Base-by-base conservation (phyloP, 2,888 invertebrate species). In the Epirrita christyi region DNA sequence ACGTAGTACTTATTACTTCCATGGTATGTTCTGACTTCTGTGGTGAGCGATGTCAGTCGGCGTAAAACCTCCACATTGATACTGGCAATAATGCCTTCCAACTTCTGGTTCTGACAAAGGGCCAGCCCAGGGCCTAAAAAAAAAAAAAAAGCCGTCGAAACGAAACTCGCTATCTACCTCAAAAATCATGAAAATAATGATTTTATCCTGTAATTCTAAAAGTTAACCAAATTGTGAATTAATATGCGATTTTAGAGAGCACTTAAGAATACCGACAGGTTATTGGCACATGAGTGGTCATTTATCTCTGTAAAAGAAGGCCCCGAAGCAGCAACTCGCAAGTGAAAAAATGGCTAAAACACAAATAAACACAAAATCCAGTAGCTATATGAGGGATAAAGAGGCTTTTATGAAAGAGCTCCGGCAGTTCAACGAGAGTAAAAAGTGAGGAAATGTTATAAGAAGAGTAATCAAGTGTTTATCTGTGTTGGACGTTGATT, bases 391-490 rank as follows among this genome's bases (percentile, higher is more conserved):
- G 79, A 94, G 94, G 83, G 96, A 97, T 90, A 95, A 95, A 79
- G 96, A 96, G 75, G 93, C 93, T 70, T 97, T 97, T 93, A 88
- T 97, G 68, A 94, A 95, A 84, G 98, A 98, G 80, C 93, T 98
- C 74, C 95, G 95, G 78, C 96, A 96, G 83, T 98, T 98, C 83
- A 98, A 98, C 87, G 97, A 97, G 70, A 95, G 95, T 73, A 95
- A 97, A 93, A 97, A 97, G 98, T 98, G 91, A 95, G 96, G 7
- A 51, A 14, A n/a, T 7, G 27, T 45, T 6, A 8, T 14, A 11
- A 15, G 9, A 42, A 29, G 0, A 28, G 32, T 47, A 10, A 38
- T 28, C 5, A 6, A 27, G 7, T 28, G 13, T 32, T 7, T n/a
- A n/a, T n/a, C n/a, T n/a, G n/a, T n/a, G n/a, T n/a, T n/a, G n/a